Percentiles rank a stretch among this genome's conserved stretches.
phyloP scores from a whole-genome alignment of 1,140 invertebrate genomes.

The Anagrus nilaparvatae region DNA sequence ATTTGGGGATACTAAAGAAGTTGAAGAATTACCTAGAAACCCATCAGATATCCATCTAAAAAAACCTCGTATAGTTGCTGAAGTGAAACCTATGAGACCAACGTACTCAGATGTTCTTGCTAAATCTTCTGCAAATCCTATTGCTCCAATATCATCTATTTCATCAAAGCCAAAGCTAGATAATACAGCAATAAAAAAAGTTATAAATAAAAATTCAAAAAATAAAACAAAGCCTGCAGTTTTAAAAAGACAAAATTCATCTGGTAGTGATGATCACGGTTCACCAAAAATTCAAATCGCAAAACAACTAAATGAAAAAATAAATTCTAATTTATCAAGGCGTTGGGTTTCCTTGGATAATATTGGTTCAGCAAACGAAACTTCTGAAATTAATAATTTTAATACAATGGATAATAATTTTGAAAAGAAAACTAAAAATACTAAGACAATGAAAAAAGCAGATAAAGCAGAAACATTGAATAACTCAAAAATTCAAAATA shows the following conservation, averaged over 20 bases:
- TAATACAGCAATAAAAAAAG: slow-evolving; percentile 29
- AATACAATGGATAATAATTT: slow-evolving; percentile 33
- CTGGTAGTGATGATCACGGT: slow-evolving; percentile 43
- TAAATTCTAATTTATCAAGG: slow-evolving; percentile 31
- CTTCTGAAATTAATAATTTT: slow-evolving; percentile 27
- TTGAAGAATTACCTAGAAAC: slow-evolving; percentile 24
- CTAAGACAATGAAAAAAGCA: slow-evolving; percentile 21
- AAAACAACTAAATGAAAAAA: slow-evolving; percentile 29
- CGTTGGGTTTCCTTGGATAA: slow-evolving; percentile 40
- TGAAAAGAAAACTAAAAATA: slow-evolving; percentile 27
- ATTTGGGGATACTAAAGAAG: slow-evolving; percentile 19
- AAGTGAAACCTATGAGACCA: slow-evolving; percentile 75
- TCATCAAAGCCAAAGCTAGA: slow-evolving; percentile 33
- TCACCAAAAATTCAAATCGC: slow-evolving; percentile 38
- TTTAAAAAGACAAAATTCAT: slow-evolving; percentile 43
- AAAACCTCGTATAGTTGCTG: slow-evolving; percentile 66
- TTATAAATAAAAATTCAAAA: slow-evolving; percentile 30
- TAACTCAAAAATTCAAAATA: slow-evolving; percentile 32
- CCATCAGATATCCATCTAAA: slow-evolving; percentile 29
- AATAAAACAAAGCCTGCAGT: slow-evolving; percentile 30
- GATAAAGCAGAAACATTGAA: slow-evolving; percentile 30
- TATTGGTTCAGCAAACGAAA: slow-evolving; percentile 27
- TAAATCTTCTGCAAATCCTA: slow-evolving; percentile 48
- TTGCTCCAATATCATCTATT: slow-evolving; percentile 28
- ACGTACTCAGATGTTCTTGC: slow-evolving; percentile 73